phyloP scores from a whole-genome alignment of 1,140 invertebrate genomes.

The Drosophila equinoxialis region DNA sequence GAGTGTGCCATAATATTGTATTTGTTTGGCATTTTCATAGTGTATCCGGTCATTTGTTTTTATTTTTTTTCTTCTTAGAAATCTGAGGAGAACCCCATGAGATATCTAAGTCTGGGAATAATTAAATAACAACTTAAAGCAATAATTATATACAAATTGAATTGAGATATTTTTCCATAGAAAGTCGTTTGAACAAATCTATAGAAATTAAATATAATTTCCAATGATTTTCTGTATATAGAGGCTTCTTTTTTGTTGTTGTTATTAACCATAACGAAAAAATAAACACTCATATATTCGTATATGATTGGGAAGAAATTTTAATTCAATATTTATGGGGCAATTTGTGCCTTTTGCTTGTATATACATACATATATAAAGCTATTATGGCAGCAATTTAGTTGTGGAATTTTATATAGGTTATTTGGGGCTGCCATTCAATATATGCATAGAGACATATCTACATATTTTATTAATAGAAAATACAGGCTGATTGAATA shows the following conservation, averaged over 20 bases:
- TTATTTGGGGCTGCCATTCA: constrained; percentile 25
- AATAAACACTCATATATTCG: constrained; percentile 17
- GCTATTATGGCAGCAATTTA: constrained; percentile 49
- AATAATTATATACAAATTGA: no score
- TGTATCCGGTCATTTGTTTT: background rate
- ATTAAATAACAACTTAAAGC: no score
- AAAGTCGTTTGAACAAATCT: background rate
- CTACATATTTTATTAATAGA: constrained; percentile 60
- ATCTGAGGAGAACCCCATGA: background rate
- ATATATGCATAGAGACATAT: constrained; percentile 3
- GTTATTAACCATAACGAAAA: constrained; percentile 3
- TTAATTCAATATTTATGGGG: constrained; percentile 72
- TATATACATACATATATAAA: constrained; percentile 14
- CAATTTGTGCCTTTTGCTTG: constrained; percentile 36
- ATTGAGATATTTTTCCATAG: background rate
- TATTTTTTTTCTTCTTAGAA: background rate
- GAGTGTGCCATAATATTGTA: constrained; percentile 28
- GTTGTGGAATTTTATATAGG: constrained; percentile 40
- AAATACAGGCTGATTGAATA: constrained; percentile 17
- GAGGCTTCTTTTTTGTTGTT: no score
- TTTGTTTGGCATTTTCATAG: constrained; percentile 39
- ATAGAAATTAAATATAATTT: no score
- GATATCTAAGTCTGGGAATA: no score
- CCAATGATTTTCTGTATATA: no score
- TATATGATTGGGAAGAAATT: constrained; percentile 23